Base-by-base conservation (phyloP, 92 coral and sea anemone species). In the Siderastrea siderea region DNA sequence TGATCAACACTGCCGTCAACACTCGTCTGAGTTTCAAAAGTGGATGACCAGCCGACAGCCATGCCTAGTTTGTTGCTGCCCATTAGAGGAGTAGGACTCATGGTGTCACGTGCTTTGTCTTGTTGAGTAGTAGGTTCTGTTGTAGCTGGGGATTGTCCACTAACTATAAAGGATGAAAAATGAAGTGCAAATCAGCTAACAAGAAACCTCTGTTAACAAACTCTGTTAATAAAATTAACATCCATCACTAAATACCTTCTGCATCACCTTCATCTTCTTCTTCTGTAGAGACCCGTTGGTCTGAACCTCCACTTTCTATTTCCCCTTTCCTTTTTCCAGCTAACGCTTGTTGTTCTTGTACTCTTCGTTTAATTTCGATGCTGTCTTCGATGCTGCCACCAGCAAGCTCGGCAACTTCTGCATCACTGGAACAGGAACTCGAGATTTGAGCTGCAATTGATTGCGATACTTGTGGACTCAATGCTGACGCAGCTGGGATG, bases 51-150 rank as follows among this genome's bases (percentile, higher is more conserved):
- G 47, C 99, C 99, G 10, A 91, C 85, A 51, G 81, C 90, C 85
- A 96, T 86, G 13, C 98, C 98, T 6, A 98, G 95, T 82, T 93
- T 98, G 92, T 98, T 98, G 77, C 99, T 95, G 5, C 98, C 97
- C 84, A 87, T 71, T 85, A 90, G 81, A 9, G 91, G 96, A 13
- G 92, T 86, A 17, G 98, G 98, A 14, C 96, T 95, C 44, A 90
- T 76, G n/a, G 96, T 72, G 14, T 83, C 45, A 38, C 92, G 69
- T 70, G 50, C 9, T 6, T 71, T 48, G 45, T 63, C 76, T 47
- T 65, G 73, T 80, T 69, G 68, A 57, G 75, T 9, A 72, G 85
- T 38, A 13, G 77, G 61, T 19, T 84, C 75, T 12, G 16, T 38
- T 57, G 74, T 38, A 50, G 71, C 64, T n/a, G 86, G 50, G 54